Base-by-base conservation (phyloP, 92 coral and sea anemone species). In the Nematostella vectensis region DNA sequence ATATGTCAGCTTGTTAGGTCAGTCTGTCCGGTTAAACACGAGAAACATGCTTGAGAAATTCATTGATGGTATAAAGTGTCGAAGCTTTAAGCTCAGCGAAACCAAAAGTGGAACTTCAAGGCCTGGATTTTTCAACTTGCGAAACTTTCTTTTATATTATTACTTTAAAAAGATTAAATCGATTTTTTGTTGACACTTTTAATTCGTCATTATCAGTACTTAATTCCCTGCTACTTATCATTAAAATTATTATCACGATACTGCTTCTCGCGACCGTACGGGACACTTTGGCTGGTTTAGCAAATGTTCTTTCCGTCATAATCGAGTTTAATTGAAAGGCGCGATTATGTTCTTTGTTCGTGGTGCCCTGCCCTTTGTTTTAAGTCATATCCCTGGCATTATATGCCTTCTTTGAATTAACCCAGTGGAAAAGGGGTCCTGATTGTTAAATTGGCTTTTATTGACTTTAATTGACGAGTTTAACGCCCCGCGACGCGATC, bases 311-410 rank as follows among this genome's bases (percentile, higher is more conserved):
- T 31, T 30, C 20, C 25, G n/a, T 15, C 33, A 43, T 55, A 66
- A 66, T 66, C 62, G 62, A 54, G 63, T 40, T 55, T 66, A 66
- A 66, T 66, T 66, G 72, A 66, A 66, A 44, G 36, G 57, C 61
- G 17, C 28, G 62, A 50, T 55, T 54, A 66, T 25, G 40, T 22
- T 55, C 55, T 55, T 66, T 57, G 39, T 66, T n/a, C 17, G 15
- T 12, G 28, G 31, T 40, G 55, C 22, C 72, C 61, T 27, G 27
- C 19, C 50, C 23, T 36, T 66, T 66, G 72, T 66, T 55, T 29
- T 21, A 1, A 16, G 56, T 11, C 16, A 25, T 40, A 27, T 57
- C 31, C 16, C 26, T 12, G 31, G 27, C 27, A 45, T 19, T 10
- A 45, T 45, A 4, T 4, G 18, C 23, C 51, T 4, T 45, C 18